Evolutionary conservation across 1,140 invertebrate genomes (phyloP).

Genomic region (Mercenaria mercenaria): DNA sequence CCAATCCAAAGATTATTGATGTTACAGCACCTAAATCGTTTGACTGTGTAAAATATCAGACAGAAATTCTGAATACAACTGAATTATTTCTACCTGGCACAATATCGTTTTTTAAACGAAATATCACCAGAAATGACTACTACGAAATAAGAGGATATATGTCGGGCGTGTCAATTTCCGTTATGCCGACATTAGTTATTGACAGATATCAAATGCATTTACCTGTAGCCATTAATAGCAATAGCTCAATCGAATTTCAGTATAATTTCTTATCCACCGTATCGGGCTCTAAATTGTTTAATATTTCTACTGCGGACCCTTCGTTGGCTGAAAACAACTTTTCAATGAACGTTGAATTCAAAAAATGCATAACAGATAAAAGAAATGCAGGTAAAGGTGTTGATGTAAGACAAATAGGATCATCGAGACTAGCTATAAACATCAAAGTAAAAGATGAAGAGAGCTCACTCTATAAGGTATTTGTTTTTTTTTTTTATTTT

Average conservation of each 20-base stretch:
- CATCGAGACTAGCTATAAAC: not conserved
- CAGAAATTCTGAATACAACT: not conserved
- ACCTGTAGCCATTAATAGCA: not conserved
- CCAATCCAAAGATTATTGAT: conserved; percentile 56
- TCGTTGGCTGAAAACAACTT: not conserved
- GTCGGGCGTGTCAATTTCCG: too few species aligned
- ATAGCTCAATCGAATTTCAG: not conserved
- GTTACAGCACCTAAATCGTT: conserved; percentile 49
- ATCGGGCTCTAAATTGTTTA: not conserved
- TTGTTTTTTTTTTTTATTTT: not conserved
- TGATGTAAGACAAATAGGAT: not conserved
- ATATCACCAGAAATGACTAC: not conserved
- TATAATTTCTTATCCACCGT: not conserved
- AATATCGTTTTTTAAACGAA: not conserved
- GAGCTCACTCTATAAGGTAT: conserved; percentile 5
- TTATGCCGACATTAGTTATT: not conserved
- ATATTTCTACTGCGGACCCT: not conserved
- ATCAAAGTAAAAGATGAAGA: not conserved
- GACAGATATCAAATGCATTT: not conserved
- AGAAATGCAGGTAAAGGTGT: not conserved
- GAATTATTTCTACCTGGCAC: not conserved
- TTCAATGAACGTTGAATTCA: not conserved
- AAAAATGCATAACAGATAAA: not conserved
- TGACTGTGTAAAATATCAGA: not conserved
- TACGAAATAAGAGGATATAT: not conserved